Conservation (phyloP, 2,888 invertebrate species). For the Cecidostiba fungosa region DNA sequence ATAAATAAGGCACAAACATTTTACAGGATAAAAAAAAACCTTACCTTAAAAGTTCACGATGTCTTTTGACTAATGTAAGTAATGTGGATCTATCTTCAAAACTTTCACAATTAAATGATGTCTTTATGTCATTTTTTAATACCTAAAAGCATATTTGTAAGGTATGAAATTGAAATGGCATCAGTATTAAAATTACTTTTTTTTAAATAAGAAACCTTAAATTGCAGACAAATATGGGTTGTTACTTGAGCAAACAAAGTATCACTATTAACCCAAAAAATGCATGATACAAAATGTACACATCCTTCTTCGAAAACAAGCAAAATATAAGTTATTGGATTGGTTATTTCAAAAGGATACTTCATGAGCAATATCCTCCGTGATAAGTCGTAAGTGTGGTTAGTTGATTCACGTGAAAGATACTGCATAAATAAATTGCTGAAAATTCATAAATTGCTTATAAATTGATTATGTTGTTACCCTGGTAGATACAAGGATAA, state of each 20-base stretch:
- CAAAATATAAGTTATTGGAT: neutral
- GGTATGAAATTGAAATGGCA: no score
- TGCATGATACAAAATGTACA: neutral
- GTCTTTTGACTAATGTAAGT: neutral
- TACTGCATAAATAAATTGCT: neutral
- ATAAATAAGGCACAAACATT: no score
- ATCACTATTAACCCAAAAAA: slow-evolving; percentile 23
- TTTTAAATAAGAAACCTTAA: neutral
- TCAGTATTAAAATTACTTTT: no score
- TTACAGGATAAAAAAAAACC: no score
- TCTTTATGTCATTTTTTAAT: neutral
- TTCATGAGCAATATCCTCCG: neutral
- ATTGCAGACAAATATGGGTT: slow-evolving; percentile 7
- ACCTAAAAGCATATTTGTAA: slow-evolving; percentile 22
- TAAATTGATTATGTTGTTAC: no score
- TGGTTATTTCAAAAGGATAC: slow-evolving; percentile 22
- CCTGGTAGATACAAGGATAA: no score
- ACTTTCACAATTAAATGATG: neutral
- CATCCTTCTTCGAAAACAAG: neutral
- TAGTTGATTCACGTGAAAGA: neutral
- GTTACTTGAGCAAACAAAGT: slow-evolving; percentile 24
- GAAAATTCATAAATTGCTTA: neutral
- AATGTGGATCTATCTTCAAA: neutral
- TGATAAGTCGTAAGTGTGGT: neutral
- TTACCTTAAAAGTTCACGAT: slow-evolving; percentile 6